Conservation (phyloP, 2,888 invertebrate genomes). For the Trichogramma dendrolimi region DNA sequence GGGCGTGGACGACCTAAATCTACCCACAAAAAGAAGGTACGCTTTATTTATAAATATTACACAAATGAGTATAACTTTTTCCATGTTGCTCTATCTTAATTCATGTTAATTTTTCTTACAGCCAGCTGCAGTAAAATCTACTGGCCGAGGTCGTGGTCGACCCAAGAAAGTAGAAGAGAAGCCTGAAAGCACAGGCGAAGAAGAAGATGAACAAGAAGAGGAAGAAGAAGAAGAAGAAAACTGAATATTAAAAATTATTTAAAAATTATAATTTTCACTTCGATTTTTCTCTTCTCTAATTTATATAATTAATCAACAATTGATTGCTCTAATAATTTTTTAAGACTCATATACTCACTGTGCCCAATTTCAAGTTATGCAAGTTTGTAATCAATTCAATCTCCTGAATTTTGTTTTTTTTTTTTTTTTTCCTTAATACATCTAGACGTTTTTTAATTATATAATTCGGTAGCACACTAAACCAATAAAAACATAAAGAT, state of each 20-base stretch:
- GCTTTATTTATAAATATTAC: neutral
- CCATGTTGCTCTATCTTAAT: neutral
- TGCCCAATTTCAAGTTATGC: no score
- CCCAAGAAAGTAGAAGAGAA: constrained; percentile 51
- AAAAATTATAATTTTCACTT: constrained; percentile 5
- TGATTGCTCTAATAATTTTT: no score
- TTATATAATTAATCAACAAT: no score
- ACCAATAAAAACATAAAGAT: no score
- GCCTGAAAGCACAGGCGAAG: constrained; percentile 49
- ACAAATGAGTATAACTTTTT: neutral
- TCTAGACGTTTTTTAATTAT: no score
- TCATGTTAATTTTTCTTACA: constrained; percentile 10
- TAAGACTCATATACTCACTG: no score
- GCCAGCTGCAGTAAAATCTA: constrained; percentile 41
- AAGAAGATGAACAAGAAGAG: constrained; percentile 50
- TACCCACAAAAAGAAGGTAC: constrained; percentile 49
- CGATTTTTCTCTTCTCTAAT: neutral
- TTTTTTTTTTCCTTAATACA: no score
- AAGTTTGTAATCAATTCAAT: no score
- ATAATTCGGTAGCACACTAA: no score
- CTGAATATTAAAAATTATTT: constrained; percentile 29
- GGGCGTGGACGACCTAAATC: constrained; percentile 50
- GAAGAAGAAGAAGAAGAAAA: constrained; percentile 50
- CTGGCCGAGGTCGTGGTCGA: constrained; percentile 47
- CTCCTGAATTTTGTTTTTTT: no score